A percentile compares a stretch with the other conserved stretches of the same genome.
Evolutionary conservation across 2,113 vertebrate genomes (phyloP).

Genomic region (Onychostruthus taczanowskii): DNA sequence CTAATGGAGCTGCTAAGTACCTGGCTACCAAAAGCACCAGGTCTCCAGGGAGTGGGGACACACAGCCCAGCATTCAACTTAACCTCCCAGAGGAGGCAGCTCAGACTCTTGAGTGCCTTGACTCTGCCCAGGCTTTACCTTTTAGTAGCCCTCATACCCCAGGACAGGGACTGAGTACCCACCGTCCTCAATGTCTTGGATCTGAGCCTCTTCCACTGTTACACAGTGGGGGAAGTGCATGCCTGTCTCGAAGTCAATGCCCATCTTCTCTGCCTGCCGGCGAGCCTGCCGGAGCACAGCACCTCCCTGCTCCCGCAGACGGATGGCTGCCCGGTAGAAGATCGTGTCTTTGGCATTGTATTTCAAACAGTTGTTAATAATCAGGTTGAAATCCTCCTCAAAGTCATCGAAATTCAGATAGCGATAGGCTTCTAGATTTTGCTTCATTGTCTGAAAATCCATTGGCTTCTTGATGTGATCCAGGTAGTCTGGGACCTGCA

Average conservation of each 20-base stretch:
- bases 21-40: background rate
- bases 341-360: slow-evolving; percentile 99
- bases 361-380: slow-evolving; percentile 98
- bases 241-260: slow-evolving; percentile 96
- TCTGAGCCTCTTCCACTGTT: slow-evolving; percentile 79
- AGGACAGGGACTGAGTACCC: background rate
- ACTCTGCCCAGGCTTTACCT: background rate
- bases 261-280: slow-evolving; percentile 92
- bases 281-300: slow-evolving; percentile 87
- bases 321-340: slow-evolving; percentile 93
- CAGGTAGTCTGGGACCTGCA: slow-evolving; percentile 94
- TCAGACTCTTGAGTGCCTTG: background rate
- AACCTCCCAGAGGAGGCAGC: background rate
- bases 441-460: slow-evolving; percentile 99
- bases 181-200: slow-evolving; percentile 75
- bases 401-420: slow-evolving; percentile 96
- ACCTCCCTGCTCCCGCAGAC: slow-evolving; percentile 89
- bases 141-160: background rate
- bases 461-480: slow-evolving; percentile 98
- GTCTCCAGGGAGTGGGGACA: background rate
- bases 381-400: slow-evolving; percentile 95
- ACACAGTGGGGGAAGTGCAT: slow-evolving; percentile 90
- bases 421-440: slow-evolving; percentile 90
- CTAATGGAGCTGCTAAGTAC: background rate
- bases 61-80: rapidly evolving